phyloP scores from a whole-genome alignment of 64 coral and sea anemone species.

The Hydrozoanthus tunicans region DNA sequence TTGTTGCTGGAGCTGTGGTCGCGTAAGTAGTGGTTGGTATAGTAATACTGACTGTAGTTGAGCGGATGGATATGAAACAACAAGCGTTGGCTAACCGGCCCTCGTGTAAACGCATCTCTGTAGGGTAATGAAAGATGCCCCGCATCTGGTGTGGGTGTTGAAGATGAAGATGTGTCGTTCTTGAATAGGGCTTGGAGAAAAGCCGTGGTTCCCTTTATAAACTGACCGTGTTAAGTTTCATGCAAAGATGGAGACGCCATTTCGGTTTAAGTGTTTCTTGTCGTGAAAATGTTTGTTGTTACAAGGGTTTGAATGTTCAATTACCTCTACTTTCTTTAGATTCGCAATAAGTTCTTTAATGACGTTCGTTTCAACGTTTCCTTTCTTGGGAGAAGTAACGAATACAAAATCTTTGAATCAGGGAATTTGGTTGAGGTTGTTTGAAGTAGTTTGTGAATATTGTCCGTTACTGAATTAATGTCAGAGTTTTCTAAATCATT shows the following conservation, averaged over 20 bases:
- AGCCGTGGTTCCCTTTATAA: constrained; percentile 19
- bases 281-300: constrained; percentile 32
- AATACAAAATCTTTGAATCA: constrained; percentile 42
- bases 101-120: constrained; percentile 18
- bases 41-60: background rate
- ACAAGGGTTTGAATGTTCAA: constrained; percentile 19
- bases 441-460: constrained; percentile 38
- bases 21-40: background rate
- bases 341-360: constrained; percentile 7
- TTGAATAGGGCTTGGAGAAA: constrained; percentile 10
- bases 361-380: constrained; percentile 1
- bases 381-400: constrained; percentile 36
- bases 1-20: background rate
- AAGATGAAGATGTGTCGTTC: constrained; percentile 1
- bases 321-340: constrained; percentile 6
- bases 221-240: constrained; percentile 37
- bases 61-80: background rate
- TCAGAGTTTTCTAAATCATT: constrained; percentile 33
- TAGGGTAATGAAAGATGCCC: background rate
- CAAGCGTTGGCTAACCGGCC: background rate
- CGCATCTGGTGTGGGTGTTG: constrained; percentile 10
- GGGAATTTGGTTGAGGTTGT: constrained; percentile 16
- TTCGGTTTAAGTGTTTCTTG: constrained; percentile 47
- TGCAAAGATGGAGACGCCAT: constrained; percentile 24
- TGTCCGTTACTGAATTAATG: constrained; percentile 2